Evolutionary conservation across 2,113 vertebrate species (phyloP), one percentile per base, ranked within the genome.

Genomic region (Pseudorasbora parva): DNA sequence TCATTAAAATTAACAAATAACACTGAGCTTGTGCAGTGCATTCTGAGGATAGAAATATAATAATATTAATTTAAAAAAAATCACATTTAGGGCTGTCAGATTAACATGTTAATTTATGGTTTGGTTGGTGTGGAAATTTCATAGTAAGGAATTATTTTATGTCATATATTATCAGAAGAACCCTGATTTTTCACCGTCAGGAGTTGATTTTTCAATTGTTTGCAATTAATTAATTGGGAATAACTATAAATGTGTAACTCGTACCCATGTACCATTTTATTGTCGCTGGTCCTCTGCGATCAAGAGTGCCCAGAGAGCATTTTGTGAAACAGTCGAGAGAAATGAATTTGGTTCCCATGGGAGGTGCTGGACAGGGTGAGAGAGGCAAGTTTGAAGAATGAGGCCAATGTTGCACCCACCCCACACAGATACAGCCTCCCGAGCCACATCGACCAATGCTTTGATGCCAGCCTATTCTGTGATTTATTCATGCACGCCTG

Each of bases 331-430:
- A 74, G 84, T 86, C 27, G 30, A 74, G 76, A 85, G 79, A 87
- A 90, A 86, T 88, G 83, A 85, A 87, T 88, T 90, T 86, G 77
- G 54, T 64, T 88, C 86, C 86, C 79, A 66, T 84, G 82, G 82
- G 86, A 83, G 84, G 85, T 84, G 30, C 64, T 79, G 81, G 84
- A 66, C 81, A 78, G 81, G 77, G 73, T 82, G 84, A 79, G 51
- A 81, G 59, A 86, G 87, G 82, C 51, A 25, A 81, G 84, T 87
- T 86, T 86, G 84, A 74, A 43, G 79, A 83, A 84, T 81, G 84
- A 87, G 82, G 77, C 66, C 59, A 59, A 78, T 69, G 78, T 78
- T 82, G 78, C 79, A 54, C 79, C 37, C 62, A 69, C 12, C 86
- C 68, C 78, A 73, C 78, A 78, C 86, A 73, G 59, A 73, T 85